Evolutionary conservation across 2,888 invertebrate species (phyloP).

Genomic region (Tethea ocularis): DNA sequence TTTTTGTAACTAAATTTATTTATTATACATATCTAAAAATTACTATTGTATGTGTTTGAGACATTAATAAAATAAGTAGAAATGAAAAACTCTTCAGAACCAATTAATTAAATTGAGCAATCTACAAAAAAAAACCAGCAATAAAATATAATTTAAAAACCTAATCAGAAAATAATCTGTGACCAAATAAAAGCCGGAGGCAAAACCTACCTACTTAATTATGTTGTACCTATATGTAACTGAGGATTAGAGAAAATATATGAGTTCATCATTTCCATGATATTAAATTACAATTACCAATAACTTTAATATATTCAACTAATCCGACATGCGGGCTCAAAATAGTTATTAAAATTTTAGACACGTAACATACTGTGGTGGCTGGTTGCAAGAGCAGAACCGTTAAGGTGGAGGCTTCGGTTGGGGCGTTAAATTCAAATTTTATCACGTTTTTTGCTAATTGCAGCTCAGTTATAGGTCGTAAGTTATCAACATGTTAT

Average conservation of each 20-base stretch:
- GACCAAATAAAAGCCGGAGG: background rate
- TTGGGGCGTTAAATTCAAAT: no score
- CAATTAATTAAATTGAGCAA: background rate
- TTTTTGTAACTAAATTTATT: no score
- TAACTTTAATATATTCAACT: slow-evolving; percentile 46
- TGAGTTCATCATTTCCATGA: slow-evolving; percentile 9
- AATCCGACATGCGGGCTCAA: slow-evolving; percentile 52
- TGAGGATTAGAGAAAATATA: slow-evolving; percentile 4
- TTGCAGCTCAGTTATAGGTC: no score
- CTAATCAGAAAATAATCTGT: background rate
- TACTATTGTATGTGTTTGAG: no score
- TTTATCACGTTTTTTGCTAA: no score
- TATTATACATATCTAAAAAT: no score
- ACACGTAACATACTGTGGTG: background rate
- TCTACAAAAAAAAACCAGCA: background rate
- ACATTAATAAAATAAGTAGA: no score
- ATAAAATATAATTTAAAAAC: background rate
- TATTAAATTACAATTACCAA: slow-evolving; percentile 32
- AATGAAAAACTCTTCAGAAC: background rate
- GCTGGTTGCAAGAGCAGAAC: background rate
- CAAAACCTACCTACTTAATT: slow-evolving; percentile 7
- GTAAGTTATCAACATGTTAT: no score
- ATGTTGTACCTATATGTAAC: slow-evolving; percentile 7
- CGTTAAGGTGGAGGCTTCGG: no score
- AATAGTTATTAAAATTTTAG: slow-evolving; percentile 36